These are phyloP conservation scores for Axinella damicornis DNA, from an alignment of 37 sponge, comb jelly and placozoan species.

Conservation along the genomic window DNA sequence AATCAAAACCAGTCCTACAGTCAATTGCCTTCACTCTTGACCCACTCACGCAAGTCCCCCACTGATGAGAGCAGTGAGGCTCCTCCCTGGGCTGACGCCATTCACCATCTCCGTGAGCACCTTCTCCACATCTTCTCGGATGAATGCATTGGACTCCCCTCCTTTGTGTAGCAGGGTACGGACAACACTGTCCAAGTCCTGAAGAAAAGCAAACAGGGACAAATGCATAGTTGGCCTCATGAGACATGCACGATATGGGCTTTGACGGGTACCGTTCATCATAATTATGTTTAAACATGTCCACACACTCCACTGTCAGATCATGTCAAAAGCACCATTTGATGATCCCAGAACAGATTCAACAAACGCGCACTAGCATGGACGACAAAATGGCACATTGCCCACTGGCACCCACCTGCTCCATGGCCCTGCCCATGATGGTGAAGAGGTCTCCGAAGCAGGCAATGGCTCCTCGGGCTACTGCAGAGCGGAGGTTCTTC, in stretches of 20 bases:
- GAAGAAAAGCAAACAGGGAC: background rate
- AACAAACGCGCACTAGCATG: too few species aligned
- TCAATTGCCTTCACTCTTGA: background rate
- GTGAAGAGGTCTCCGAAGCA: constrained; percentile 81
- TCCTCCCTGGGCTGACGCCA: constrained; percentile 36
- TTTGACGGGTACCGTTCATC: background rate
- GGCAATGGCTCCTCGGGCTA: constrained; percentile 82
- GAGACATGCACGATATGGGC: too few species aligned
- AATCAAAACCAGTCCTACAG: too few species aligned
- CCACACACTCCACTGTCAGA: too few species aligned
- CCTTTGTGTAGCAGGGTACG: constrained; percentile 72
- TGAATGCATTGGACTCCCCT: constrained; percentile 81
- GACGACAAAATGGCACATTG: too few species aligned
- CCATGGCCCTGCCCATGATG: constrained; percentile 66
- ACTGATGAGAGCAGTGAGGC: constrained; percentile 68
- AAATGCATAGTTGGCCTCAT: too few species aligned
- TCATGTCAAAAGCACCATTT: too few species aligned
- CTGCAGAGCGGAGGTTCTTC: constrained; percentile 88
- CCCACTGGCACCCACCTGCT: constrained; percentile 44
- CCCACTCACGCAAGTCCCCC: constrained; percentile 58
- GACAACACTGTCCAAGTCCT: constrained; percentile 76
- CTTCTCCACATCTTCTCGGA: constrained; percentile 87
- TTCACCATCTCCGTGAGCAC: constrained; percentile 68
- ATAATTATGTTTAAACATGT: background rate
- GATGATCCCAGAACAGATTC: too few species aligned